Percentiles rank a stretch among this genome's conserved stretches.
Conservation (phyloP, 1,140 invertebrate species). For the Caenorhabditis inopinata region DNA sequence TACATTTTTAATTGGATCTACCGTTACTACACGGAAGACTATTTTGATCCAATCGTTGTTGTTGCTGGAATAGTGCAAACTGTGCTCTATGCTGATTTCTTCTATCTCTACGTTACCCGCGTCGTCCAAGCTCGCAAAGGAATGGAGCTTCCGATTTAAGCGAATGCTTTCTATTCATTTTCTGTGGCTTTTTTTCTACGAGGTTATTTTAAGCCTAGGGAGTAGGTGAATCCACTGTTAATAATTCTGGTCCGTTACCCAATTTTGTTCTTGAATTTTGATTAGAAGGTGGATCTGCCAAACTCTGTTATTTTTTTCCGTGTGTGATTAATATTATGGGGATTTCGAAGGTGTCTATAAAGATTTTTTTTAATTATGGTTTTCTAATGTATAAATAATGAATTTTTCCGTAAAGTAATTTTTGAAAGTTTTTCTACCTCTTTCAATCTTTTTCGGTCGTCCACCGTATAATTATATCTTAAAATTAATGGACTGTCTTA, state of each 20-base stretch:
- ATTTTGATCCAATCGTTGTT: conserved; percentile 94
- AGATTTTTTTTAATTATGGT: neutral
- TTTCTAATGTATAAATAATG: conserved; percentile 25
- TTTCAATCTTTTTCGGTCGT: too few species aligned
- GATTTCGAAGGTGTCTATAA: neutral
- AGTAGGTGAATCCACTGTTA: neutral
- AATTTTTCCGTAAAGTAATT: neutral
- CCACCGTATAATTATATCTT: too few species aligned
- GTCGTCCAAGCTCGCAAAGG: conserved; percentile 67
- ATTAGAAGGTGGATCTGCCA: neutral
- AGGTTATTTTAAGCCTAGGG: conserved; percentile 11
- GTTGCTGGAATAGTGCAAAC: conserved; percentile 78
- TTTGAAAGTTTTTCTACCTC: too few species aligned
- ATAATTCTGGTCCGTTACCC: neutral
- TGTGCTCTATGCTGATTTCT: conserved; percentile 98
- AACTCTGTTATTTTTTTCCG: conserved; percentile 2
- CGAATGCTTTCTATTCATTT: neutral
- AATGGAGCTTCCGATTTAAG: conserved; percentile 56
- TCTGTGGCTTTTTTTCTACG: neutral
- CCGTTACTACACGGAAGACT: conserved; percentile 86
- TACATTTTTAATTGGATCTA: conserved; percentile 99
- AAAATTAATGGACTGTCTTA: too few species aligned
- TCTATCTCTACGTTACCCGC: conserved; percentile 99
- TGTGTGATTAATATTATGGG: conserved; percentile 5
- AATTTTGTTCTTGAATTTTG: neutral